These are phyloP conservation scores for Dysdera silvatica DNA, from an alignment of 1,140 invertebrate genomes.

Conservation along the genomic window DNA sequence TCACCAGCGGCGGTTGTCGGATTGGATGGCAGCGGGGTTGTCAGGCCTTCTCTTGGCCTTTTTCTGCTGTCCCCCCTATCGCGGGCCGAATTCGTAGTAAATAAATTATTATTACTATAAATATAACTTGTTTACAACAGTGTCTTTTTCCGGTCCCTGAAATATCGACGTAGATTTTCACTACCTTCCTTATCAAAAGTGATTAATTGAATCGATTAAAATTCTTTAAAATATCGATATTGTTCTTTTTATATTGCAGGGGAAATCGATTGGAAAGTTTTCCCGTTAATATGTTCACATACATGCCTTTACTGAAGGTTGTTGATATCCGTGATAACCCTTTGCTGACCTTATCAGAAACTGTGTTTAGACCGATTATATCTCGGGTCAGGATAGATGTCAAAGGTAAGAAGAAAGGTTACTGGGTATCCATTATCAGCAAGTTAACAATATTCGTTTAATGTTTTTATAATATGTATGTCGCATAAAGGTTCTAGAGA, in stretches of 20 bases:
- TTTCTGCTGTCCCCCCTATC: background rate
- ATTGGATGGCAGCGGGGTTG: background rate
- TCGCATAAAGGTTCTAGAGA: background rate
- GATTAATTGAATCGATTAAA: background rate
- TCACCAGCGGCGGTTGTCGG: background rate
- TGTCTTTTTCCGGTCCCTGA: background rate
- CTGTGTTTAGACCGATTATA: background rate
- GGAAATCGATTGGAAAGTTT: background rate
- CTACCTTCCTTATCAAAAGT: background rate
- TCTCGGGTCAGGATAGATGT: too few species aligned
- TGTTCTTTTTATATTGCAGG: background rate
- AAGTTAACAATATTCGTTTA: background rate
- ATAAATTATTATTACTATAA: background rate
- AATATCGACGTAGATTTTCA: background rate
- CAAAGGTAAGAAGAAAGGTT: too few species aligned
- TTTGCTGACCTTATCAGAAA: background rate
- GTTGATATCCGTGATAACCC: slow-evolving; percentile 11
- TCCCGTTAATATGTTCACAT: background rate
- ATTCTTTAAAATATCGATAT: background rate
- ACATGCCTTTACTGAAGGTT: slow-evolving; percentile 11
- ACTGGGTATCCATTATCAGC: background rate
- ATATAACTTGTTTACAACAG: background rate
- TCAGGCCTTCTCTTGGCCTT: background rate
- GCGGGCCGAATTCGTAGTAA: background rate
- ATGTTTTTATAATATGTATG: background rate